phyloP scores from a whole-genome alignment of 2,113 vertebrate species.

The Psittacula cyanocephala region DNA sequence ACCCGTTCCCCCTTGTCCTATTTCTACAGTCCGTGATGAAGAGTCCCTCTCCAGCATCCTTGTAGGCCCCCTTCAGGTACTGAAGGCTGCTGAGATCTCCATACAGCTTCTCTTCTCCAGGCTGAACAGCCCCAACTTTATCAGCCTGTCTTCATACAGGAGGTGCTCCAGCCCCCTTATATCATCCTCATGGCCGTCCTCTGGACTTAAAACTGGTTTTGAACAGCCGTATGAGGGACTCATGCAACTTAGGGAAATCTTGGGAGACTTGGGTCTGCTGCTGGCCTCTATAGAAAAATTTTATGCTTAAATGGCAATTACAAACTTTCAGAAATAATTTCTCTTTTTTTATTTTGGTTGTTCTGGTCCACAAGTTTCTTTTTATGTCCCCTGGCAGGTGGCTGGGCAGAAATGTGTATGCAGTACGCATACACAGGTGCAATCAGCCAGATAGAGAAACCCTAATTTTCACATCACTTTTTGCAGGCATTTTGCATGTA shows the following conservation, averaged over 20 bases:
- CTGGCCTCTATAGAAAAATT: not conserved
- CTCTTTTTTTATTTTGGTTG: not conserved
- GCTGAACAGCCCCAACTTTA: not conserved
- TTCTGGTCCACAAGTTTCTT: not conserved
- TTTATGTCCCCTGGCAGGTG: not conserved
- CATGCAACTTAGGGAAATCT: not conserved
- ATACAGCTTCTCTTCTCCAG: not conserved
- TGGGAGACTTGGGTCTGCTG: not conserved
- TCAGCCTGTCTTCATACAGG: not conserved
- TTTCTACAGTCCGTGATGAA: no score
- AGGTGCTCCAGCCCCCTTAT: not conserved
- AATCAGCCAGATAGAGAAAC: not conserved
- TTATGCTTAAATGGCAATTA: slow-evolving; percentile 19
- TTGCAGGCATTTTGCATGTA: not conserved
- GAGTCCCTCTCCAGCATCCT: no score
- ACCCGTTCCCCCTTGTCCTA: no score
- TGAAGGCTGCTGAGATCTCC: not conserved
- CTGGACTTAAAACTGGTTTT: not conserved
- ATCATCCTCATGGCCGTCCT: not conserved
- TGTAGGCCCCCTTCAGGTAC: not conserved
- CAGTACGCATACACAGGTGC: not conserved
- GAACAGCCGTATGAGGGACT: not conserved
- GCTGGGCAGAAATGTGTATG: not conserved
- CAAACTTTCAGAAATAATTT: not conserved
- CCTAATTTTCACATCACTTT: not conserved